Evolutionary conservation across 2,797 vertebrate species (phyloP).

Genomic region (Cetoscarus ocellatus): DNA sequence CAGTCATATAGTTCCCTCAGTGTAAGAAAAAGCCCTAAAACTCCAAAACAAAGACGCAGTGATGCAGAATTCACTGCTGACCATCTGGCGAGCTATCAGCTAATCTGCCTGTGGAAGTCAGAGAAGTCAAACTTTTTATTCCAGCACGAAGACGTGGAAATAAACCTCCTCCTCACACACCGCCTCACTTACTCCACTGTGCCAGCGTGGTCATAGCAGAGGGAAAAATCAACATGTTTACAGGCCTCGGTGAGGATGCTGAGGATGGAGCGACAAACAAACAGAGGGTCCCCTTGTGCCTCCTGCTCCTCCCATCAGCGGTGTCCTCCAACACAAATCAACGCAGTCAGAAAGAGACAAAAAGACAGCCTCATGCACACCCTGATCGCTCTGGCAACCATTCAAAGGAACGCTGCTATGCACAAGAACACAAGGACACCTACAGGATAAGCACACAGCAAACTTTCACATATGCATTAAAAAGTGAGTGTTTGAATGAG

Average conservation of each 20-base stretch:
- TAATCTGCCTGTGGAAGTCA: conserved; percentile 29
- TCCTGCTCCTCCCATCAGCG: conserved; percentile 26
- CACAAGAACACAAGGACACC: conserved; percentile 17
- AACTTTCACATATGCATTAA: conserved; percentile 27
- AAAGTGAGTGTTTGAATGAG: conserved; percentile 22
- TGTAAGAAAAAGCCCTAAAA: conserved; percentile 5
- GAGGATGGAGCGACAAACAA: conserved; percentile 48
- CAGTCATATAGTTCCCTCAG: not conserved
- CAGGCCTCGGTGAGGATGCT: conserved; percentile 44
- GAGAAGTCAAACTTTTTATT: conserved; percentile 35
- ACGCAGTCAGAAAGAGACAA: not conserved
- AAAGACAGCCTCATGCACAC: not conserved
- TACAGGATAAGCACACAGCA: not conserved
- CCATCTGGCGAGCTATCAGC: conserved; percentile 20
- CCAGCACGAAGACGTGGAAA: conserved; percentile 37
- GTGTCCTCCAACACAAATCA: conserved; percentile 38
- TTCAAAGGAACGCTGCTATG: conserved; percentile 7
- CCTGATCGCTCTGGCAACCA: conserved; percentile 31
- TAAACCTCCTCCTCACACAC: conserved; percentile 39
- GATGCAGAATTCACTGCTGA: conserved; percentile 15
- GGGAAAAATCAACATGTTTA: conserved; percentile 77
- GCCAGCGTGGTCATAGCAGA: conserved; percentile 48
- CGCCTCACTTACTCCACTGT: conserved; percentile 62
- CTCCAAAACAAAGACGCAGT: conserved; percentile 26
- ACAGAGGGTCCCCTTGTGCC: conserved; percentile 48